Evolutionary conservation across 2,888 invertebrate genomes (phyloP).

Genomic region (Drosophila hawaiiensis): DNA sequence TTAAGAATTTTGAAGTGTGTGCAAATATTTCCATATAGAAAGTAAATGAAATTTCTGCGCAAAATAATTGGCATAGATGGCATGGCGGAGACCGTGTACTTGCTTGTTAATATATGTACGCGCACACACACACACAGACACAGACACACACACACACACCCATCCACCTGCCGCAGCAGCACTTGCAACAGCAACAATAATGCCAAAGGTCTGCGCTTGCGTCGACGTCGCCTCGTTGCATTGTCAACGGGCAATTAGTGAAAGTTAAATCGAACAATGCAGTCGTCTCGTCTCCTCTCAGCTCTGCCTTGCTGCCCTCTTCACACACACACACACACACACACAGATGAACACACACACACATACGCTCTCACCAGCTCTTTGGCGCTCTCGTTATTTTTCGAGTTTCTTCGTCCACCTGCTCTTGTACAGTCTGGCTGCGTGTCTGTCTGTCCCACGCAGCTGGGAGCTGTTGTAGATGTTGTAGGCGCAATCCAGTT

Average conservation of each 20-base stretch:
- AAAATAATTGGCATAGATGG: slow-evolving; percentile 56
- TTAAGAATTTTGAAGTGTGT: slow-evolving; percentile 58
- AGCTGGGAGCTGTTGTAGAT: slow-evolving; percentile 27
- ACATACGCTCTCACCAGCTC: not conserved
- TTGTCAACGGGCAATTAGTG: slow-evolving; percentile 78
- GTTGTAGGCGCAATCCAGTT: slow-evolving; percentile 55
- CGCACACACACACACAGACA: slow-evolving; percentile 4
- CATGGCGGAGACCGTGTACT: slow-evolving; percentile 52
- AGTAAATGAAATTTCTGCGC: slow-evolving; percentile 59
- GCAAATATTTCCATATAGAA: slow-evolving; percentile 63
- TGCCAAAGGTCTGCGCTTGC: slow-evolving; percentile 49
- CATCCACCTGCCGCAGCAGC: slow-evolving; percentile 44
- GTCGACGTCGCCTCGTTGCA: slow-evolving; percentile 48
- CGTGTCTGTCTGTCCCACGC: not conserved
- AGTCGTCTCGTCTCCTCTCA: slow-evolving; percentile 32
- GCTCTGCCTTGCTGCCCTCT: slow-evolving; percentile 13
- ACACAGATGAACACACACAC: not conserved
- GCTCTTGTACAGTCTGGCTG: slow-evolving; percentile 6
- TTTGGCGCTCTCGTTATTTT: slow-evolving; percentile 4
- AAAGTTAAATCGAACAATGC: slow-evolving; percentile 78
- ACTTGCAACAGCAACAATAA: slow-evolving; percentile 31
- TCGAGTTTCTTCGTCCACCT: slow-evolving; percentile 17
- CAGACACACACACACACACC: not conserved
- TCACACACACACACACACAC: not conserved
- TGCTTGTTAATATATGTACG: slow-evolving; percentile 47